Evolutionary conservation across 2,797 vertebrate genomes (phyloP).

Genomic region (Vespertilio murinus): DNA sequence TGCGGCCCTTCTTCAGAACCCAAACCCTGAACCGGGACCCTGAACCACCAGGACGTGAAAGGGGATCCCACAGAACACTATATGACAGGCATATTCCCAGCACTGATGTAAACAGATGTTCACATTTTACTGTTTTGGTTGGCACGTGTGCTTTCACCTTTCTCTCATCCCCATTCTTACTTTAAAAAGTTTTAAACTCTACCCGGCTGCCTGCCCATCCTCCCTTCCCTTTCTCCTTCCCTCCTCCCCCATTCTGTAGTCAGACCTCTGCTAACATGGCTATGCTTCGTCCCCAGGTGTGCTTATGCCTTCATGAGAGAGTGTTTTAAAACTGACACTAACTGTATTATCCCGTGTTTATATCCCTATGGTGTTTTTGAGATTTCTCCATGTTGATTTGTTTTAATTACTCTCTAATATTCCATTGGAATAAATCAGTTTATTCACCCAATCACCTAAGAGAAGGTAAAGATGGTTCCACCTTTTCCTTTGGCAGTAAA

Average conservation of each 20-base stretch:
- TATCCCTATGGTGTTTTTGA: neutral
- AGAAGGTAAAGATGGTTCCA: neutral
- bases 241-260: neutral
- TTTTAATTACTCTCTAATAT: neutral
- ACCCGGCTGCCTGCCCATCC: rapidly evolving
- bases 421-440: neutral
- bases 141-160: neutral
- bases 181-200: neutral
- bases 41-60: no score
- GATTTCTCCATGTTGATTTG: neutral
- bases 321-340: neutral
- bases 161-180: neutral
- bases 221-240: neutral
- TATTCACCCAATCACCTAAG: neutral
- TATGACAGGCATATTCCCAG: neutral
- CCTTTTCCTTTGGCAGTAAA: neutral
- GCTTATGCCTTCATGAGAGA: neutral
- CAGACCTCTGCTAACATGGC: neutral
- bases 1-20: no score
- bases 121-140: neutral
- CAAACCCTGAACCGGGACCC: no score
- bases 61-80: no score
- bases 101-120: neutral
- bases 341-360: neutral
- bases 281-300: neutral